phyloP scores from a whole-genome alignment of 2,113 vertebrate genomes.

The Podarcis muralis region DNA sequence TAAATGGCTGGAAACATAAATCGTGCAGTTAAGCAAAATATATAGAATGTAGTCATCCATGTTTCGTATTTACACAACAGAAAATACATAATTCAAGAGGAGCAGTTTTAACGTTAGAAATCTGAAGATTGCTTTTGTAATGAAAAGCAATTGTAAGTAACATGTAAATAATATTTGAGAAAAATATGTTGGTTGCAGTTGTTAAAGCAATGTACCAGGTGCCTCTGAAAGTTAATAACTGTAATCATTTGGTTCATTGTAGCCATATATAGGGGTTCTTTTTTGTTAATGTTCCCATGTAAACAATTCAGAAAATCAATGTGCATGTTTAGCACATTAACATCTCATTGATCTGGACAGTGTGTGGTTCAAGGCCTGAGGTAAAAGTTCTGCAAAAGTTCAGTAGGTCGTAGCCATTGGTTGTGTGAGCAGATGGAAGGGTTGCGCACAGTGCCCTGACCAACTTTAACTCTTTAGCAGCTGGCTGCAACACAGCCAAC shows the following conservation, averaged over 20 bases:
- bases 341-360: neutral
- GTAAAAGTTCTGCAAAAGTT: neutral
- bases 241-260: neutral
- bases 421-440: neutral
- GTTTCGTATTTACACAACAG: neutral
- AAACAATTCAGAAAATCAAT: neutral
- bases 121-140: neutral
- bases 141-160: neutral
- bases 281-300: neutral
- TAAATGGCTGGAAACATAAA: neutral
- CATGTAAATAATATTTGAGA: neutral
- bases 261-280: too few relatives aligned
- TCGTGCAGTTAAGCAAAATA: neutral
- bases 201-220: neutral
- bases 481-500: neutral
- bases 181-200: neutral
- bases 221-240: neutral
- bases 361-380: neutral
- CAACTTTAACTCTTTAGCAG: neutral
- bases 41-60: too few relatives aligned
- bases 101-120: too few relatives aligned
- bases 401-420: neutral
- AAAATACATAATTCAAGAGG: neutral
- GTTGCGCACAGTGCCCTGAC: too few relatives aligned
- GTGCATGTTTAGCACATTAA: neutral